A percentile compares a stretch with the other conserved stretches of the same genome.
Evolutionary conservation across 2,888 invertebrate genomes (phyloP).

Genomic region (Hirtodrosophila cameraria): DNA sequence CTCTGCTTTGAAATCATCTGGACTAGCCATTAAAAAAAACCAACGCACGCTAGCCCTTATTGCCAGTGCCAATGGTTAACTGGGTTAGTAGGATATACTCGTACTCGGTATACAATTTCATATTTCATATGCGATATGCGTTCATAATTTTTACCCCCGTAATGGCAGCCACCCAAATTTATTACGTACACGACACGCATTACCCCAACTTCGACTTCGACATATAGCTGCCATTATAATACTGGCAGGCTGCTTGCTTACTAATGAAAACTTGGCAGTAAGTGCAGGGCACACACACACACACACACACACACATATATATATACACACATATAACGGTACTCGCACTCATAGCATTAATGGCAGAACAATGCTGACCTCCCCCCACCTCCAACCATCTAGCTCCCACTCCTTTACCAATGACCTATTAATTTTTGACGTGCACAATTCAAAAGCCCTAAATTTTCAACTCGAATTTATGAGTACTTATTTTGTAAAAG

Average conservation of each 20-base stretch:
- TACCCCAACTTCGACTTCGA: slow-evolving; percentile 33
- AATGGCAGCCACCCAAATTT: slow-evolving; percentile 61
- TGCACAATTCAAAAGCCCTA: slow-evolving; percentile 33
- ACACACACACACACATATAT: too few species aligned
- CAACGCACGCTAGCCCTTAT: slow-evolving; percentile 55
- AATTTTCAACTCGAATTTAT: slow-evolving; percentile 31
- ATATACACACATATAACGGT: too few species aligned
- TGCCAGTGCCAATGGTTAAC: slow-evolving; percentile 42
- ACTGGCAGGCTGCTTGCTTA: slow-evolving; percentile 25
- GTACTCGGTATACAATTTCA: slow-evolving; percentile 59
- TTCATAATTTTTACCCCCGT: slow-evolving; percentile 63
- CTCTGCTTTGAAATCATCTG: not conserved
- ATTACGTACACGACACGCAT: slow-evolving; percentile 69
- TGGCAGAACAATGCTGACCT: slow-evolving; percentile 44
- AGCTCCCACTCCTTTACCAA: slow-evolving; percentile 25
- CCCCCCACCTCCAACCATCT: not conserved
- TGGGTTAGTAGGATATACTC: slow-evolving; percentile 74
- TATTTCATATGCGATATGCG: too few species aligned
- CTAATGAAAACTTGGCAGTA: slow-evolving; percentile 62
- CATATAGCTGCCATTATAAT: slow-evolving; percentile 30
- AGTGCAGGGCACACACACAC: slow-evolving; percentile 20
- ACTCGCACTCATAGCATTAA: slow-evolving; percentile 38
- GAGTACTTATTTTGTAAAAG: slow-evolving; percentile 9
- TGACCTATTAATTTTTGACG: slow-evolving; percentile 72
- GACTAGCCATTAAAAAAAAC: slow-evolving; percentile 19